phyloP scores from a whole-genome alignment of 2,888 invertebrate species.

The Spodoptera exigua region DNA sequence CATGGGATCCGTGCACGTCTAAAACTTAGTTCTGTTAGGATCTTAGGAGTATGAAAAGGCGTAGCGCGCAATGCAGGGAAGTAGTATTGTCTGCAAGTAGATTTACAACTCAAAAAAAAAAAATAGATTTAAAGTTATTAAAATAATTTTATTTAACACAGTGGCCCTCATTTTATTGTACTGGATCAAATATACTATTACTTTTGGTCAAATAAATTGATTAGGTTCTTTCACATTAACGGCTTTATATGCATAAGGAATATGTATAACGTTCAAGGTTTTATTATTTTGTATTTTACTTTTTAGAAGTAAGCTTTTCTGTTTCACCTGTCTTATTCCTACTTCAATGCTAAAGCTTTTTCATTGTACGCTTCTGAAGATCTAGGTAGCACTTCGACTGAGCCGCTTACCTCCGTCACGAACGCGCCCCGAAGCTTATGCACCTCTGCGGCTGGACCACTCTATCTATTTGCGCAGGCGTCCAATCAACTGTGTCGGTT shows the following conservation, averaged over 20 bases:
- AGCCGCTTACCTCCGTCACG: constrained; percentile 76
- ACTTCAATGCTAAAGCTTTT: constrained; percentile 49
- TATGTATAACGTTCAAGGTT: no score
- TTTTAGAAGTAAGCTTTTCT: not conserved
- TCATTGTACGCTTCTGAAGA: constrained; percentile 52
- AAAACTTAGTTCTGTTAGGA: constrained; percentile 22
- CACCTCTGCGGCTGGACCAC: constrained; percentile 59
- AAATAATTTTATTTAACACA: no score
- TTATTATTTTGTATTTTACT: no score
- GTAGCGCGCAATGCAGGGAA: constrained; percentile 5
- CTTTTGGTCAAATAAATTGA: no score
- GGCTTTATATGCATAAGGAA: no score
- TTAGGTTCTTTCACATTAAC: no score
- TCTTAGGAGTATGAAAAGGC: constrained; percentile 24
- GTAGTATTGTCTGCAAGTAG: no score
- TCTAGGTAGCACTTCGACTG: constrained; percentile 63
- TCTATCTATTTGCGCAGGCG: constrained; percentile 80
- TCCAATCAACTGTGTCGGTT: constrained; percentile 64
- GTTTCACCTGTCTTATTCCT: constrained; percentile 23
- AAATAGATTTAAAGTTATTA: no score
- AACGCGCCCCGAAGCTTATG: constrained; percentile 67
- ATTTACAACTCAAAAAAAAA: no score
- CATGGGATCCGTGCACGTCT: constrained; percentile 27
- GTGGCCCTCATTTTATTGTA: no score
- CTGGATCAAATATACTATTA: no score